Evolutionary conservation across 2,113 vertebrate species (phyloP).

Genomic region (Oncorhynchus mykiss): DNA sequence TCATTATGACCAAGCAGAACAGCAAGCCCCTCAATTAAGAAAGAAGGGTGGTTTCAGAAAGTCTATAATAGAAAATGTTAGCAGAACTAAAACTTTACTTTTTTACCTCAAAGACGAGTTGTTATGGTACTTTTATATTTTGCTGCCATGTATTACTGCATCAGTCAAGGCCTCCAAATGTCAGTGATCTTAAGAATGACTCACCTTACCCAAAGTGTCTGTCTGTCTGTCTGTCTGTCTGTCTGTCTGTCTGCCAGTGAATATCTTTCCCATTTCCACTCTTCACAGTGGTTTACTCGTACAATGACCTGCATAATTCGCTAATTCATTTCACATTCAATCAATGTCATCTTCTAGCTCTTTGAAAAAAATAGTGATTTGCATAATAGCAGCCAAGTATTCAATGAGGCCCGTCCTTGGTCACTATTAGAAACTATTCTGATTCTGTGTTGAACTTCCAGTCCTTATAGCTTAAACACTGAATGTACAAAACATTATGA

Average conservation of each 20-base stretch:
- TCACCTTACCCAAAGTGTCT: neutral
- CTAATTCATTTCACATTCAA: neutral
- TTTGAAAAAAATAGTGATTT: constrained; percentile 12
- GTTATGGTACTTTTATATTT: neutral
- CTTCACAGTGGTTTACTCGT: constrained; percentile 13
- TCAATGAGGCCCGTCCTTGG: constrained; percentile 22
- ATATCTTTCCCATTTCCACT: neutral
- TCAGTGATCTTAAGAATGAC: no score
- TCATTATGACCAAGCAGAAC: constrained; percentile 19
- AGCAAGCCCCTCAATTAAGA: constrained; percentile 12
- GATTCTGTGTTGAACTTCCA: constrained; percentile 28
- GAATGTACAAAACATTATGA: no score
- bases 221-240: no score
- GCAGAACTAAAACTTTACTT: neutral
- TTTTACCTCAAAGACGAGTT: neutral
- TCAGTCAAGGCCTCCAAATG: no score
- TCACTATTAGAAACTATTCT: constrained; percentile 12
- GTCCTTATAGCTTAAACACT: constrained; percentile 15
- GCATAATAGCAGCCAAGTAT: constrained; percentile 31
- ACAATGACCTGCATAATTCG: constrained; percentile 8
- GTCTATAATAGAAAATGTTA: neutral
- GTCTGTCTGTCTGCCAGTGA: neutral
- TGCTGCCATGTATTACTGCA: no score
- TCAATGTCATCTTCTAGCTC: neutral
- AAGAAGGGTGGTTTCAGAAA: neutral